Percentiles rank a stretch among this genome's conserved stretches.
Conservation (phyloP, 2,113 vertebrate genomes). For the Pogonocichla stellata region DNA sequence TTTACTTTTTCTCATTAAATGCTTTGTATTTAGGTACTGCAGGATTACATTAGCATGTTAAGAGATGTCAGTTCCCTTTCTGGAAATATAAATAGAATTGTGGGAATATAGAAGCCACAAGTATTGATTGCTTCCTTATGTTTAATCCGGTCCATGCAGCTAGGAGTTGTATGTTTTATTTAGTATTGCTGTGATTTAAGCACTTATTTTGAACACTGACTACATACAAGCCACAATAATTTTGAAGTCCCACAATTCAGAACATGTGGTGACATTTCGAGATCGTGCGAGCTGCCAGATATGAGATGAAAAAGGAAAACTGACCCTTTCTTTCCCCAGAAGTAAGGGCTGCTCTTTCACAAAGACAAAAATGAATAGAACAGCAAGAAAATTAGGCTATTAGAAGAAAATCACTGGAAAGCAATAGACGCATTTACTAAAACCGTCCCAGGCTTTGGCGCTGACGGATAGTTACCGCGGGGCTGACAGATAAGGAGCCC, state of each 20-base stretch:
- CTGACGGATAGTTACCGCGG: not conserved
- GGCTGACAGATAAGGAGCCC: not conserved
- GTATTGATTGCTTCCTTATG: slow-evolving; percentile 31
- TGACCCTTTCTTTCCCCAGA: not conserved
- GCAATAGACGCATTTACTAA: not conserved
- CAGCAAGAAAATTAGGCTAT: not conserved
- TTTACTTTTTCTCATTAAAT: not conserved
- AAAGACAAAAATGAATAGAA: not conserved
- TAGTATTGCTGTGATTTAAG: slow-evolving; percentile 23
- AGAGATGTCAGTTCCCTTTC: slow-evolving; percentile 1
- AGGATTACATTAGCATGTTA: not conserved
- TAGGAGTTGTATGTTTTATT: slow-evolving; percentile 11
- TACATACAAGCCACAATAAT: slow-evolving; percentile 29
- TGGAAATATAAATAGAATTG: slow-evolving; percentile 44
- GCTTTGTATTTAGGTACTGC: not conserved
- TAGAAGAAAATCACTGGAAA: not conserved
- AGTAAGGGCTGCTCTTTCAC: not conserved
- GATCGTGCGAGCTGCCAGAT: not conserved
- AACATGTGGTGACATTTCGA: slow-evolving; percentile 54
- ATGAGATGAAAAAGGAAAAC: not conserved
- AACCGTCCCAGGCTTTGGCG: not conserved
- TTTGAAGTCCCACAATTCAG: not conserved
- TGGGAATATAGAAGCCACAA: slow-evolving; percentile 25
- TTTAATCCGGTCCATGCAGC: not conserved
- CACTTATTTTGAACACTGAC: slow-evolving; percentile 48